phyloP scores from a whole-genome alignment of 1,140 invertebrate species.

The Drosophila hydei region DNA sequence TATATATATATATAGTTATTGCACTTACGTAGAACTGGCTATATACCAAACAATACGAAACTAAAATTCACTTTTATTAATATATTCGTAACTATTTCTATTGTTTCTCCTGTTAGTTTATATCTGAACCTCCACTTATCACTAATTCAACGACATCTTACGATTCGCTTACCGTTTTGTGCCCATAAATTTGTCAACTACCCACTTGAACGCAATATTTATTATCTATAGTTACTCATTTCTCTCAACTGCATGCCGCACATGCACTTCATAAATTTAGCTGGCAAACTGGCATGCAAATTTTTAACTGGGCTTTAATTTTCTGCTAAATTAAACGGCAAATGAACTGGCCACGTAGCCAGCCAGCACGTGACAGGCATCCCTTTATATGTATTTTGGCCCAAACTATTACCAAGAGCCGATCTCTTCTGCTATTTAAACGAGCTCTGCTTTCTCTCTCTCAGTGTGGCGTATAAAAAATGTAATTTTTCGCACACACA shows the following conservation, averaged over 20 bases:
- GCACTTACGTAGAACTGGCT: background rate
- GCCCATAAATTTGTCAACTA: no score
- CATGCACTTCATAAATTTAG: conserved; percentile 65
- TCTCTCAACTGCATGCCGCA: background rate
- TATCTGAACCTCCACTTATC: no score
- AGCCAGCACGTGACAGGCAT: conserved; percentile 55
- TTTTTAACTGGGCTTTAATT: conserved; percentile 81
- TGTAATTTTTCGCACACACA: conserved; percentile 70
- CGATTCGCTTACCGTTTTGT: no score
- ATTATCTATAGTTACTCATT: background rate
- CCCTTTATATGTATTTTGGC: background rate
- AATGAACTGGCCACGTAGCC: conserved; percentile 63
- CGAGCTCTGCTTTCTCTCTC: conserved; percentile 11
- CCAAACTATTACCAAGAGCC: background rate
- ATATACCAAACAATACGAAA: no score
- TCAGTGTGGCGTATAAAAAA: conserved; percentile 40
- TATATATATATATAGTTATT: background rate
- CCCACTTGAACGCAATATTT: no score
- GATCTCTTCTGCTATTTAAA: conserved; percentile 20
- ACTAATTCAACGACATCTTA: no score
- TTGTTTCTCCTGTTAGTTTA: no score
- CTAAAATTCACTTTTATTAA: no score
- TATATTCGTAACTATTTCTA: no score
- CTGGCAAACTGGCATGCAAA: conserved; percentile 70
- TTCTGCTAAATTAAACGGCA: conserved; percentile 79